These are phyloP conservation scores for Hetaerina titia DNA, from an alignment of 2,888 invertebrate genomes.

Conservation along the genomic window DNA sequence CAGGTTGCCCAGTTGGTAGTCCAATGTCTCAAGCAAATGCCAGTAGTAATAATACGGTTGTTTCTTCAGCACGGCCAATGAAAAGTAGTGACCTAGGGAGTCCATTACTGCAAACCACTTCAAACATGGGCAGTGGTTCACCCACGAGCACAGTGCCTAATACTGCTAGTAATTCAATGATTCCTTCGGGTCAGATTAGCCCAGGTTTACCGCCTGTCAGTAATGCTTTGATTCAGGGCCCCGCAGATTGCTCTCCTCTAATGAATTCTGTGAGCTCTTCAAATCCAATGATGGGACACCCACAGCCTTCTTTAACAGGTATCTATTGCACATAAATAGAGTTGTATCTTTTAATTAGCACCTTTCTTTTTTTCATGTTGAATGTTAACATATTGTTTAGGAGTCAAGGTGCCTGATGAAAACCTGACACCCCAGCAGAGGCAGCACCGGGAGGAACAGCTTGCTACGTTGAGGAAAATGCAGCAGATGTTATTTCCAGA, in stretches of 20 bases:
- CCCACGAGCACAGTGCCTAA: constrained; percentile 70
- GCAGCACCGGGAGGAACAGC: constrained; percentile 94
- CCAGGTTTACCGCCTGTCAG: constrained; percentile 69
- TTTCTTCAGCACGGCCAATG: constrained; percentile 43
- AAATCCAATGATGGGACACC: constrained; percentile 69
- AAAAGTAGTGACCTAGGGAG: constrained; percentile 67
- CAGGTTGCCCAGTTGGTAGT: constrained; percentile 69
- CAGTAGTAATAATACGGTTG: constrained; percentile 66
- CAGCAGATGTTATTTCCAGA: constrained; percentile 95
- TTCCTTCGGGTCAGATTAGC: constrained; percentile 68
- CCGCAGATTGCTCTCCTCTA: constrained; percentile 55
- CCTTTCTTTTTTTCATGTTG: constrained; percentile 78
- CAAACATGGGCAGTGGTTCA: constrained; percentile 70
- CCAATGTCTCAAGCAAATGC: constrained; percentile 68
- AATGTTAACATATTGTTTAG: constrained; percentile 74
- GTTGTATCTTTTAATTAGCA: constrained; percentile 76
- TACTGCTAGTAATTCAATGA: constrained; percentile 70
- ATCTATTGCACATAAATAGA: constrained; percentile 19
- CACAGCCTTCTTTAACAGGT: constrained; percentile 74
- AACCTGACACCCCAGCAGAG: constrained; percentile 97
- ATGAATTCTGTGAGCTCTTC: constrained; percentile 70
- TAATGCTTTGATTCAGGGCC: constrained; percentile 68
- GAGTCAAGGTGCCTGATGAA: constrained; percentile 96
- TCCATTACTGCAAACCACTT: constrained; percentile 69
- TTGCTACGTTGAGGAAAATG: constrained; percentile 95